Conservation (phyloP, 35 echinoderm and acorn worm species). For the Ptychodera flava region DNA sequence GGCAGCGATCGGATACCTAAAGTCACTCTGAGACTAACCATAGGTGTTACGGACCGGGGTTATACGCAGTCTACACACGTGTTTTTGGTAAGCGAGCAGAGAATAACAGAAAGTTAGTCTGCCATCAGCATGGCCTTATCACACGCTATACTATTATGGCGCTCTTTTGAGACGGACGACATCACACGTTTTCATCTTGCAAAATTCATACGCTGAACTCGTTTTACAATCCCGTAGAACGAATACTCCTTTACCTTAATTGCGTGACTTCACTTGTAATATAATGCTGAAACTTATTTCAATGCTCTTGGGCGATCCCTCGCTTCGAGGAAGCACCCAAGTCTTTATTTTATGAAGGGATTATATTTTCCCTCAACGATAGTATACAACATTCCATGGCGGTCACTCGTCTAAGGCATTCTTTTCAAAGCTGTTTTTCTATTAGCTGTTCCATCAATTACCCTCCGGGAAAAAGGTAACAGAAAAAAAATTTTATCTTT, state of each 20-base stretch:
- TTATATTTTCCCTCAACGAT: background rate
- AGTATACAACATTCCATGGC: background rate
- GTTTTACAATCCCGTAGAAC: background rate
- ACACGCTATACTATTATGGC: background rate
- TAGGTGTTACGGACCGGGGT: background rate
- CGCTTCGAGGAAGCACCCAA: background rate
- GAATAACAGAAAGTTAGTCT: constrained; percentile 1
- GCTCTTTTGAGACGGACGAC: background rate
- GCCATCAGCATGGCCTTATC: background rate
- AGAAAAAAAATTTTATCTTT: background rate
- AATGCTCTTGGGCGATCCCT: background rate
- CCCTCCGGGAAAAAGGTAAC: background rate
- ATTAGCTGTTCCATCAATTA: background rate
- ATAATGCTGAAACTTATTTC: background rate
- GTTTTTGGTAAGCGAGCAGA: background rate
- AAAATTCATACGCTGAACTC: background rate
- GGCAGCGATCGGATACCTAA: background rate
- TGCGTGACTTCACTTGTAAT: background rate
- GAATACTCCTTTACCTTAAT: background rate
- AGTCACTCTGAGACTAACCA: background rate
- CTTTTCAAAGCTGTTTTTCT: constrained; percentile 1
- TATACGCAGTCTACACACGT: background rate
- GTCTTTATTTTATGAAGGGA: constrained; percentile 1
- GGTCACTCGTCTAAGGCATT: background rate
- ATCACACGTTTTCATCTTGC: background rate